phyloP scores from a whole-genome alignment of 2,888 invertebrate species.

The Cerceris rybyensis region DNA sequence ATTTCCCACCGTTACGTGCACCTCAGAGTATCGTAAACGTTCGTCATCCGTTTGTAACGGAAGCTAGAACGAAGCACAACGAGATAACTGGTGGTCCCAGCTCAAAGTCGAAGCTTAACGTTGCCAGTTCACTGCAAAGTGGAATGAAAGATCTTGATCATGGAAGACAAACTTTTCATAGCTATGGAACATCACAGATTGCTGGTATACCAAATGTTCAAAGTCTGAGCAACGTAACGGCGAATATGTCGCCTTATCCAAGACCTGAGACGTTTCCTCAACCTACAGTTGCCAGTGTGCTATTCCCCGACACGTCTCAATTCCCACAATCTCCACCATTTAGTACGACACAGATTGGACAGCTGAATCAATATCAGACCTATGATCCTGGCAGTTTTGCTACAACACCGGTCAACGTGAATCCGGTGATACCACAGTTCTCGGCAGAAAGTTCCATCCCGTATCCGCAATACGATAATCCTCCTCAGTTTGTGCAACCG shows the following conservation, averaged over 20 bases:
- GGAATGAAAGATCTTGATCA: slow-evolving; percentile 68
- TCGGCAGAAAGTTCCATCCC: slow-evolving; percentile 72
- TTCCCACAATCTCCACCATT: slow-evolving; percentile 73
- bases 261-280: slow-evolving; percentile 72
- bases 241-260: slow-evolving; percentile 71
- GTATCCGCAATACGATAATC: slow-evolving; percentile 73
- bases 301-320: slow-evolving; percentile 72
- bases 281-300: slow-evolving; percentile 68
- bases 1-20: slow-evolving; percentile 73
- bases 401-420: slow-evolving; percentile 70
- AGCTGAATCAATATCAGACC: slow-evolving; percentile 72
- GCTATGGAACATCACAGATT: slow-evolving; percentile 68
- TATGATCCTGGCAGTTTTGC: slow-evolving; percentile 73
- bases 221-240: slow-evolving; percentile 65
- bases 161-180: slow-evolving; percentile 65
- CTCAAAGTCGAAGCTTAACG: slow-evolving; percentile 62
- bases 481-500: slow-evolving; percentile 73
- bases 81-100: slow-evolving; percentile 42
- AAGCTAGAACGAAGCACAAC: slow-evolving; percentile 70
- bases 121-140: slow-evolving; percentile 54
- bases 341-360: slow-evolving; percentile 67
- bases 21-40: slow-evolving; percentile 75
- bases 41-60: slow-evolving; percentile 72
- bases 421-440: slow-evolving; percentile 72
- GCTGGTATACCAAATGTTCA: slow-evolving; percentile 66